Conservation (phyloP, 1,140 invertebrate species). For the Ceratosolen solmsi region DNA sequence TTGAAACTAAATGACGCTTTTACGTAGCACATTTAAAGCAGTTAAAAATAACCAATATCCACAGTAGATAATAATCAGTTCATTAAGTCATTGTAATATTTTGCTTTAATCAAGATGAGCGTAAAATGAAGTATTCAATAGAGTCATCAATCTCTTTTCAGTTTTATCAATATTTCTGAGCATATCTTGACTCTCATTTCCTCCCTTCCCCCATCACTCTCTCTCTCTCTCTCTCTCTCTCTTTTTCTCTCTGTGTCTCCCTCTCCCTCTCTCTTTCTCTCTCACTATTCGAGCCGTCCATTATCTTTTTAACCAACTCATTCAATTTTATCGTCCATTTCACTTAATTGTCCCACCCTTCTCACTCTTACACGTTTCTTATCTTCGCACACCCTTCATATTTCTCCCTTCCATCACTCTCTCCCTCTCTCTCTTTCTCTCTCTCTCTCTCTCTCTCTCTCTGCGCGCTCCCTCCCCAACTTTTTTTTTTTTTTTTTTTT, state of each 20-base stretch:
- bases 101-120: neutral
- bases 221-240: neutral
- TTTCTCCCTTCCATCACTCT: neutral
- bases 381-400: conserved; percentile 2
- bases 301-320: conserved; percentile 13
- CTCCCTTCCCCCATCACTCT: neutral
- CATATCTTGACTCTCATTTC: neutral
- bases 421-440: neutral
- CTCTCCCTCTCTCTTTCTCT: neutral
- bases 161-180: conserved; percentile 12
- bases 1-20: neutral
- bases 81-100: conserved; percentile 1
- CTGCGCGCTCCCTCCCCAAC: no score
- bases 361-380: conserved; percentile 15
- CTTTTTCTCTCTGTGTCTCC: neutral
- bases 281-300: neutral
- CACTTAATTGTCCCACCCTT: conserved; percentile 35
- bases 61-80: conserved; percentile 8
- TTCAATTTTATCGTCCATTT: conserved; percentile 45
- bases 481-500: no score
- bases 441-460: neutral
- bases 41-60: neutral
- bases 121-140: neutral
- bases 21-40: neutral
- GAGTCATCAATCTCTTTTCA: conserved; percentile 2